Conservation (phyloP, 2,113 vertebrate genomes). For the Trichomycterus rosablanca region DNA sequence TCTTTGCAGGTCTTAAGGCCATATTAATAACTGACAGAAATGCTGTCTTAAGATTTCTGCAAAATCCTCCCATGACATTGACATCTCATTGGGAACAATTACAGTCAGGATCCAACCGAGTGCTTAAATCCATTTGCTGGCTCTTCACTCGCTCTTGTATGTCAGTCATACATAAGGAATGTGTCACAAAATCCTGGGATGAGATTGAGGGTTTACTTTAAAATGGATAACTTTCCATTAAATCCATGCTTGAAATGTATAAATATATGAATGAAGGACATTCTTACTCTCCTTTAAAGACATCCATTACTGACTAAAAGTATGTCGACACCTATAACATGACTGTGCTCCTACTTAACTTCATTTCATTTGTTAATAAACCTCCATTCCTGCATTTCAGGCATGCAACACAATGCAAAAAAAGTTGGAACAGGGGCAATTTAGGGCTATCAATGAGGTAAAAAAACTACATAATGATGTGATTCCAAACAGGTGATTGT, state of each 20-base stretch:
- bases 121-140: constrained; percentile 45
- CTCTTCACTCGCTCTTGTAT: constrained; percentile 34
- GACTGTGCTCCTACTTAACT: too few relatives aligned
- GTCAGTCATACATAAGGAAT: constrained; percentile 36
- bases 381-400: too few relatives aligned
- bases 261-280: constrained; percentile 5
- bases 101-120: constrained; percentile 37
- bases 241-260: constrained; percentile 24
- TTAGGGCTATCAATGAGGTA: too few relatives aligned
- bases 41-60: constrained; percentile 14
- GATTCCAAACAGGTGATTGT: too few relatives aligned
- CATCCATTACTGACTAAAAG: too few relatives aligned
- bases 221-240: constrained; percentile 35
- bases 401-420: too few relatives aligned
- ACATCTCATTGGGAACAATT: constrained; percentile 46
- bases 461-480: too few relatives aligned
- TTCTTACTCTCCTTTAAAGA: constrained; percentile 20
- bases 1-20: constrained; percentile 23
- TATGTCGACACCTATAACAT: too few relatives aligned
- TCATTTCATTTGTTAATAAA: too few relatives aligned
- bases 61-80: constrained; percentile 31
- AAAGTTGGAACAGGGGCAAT: too few relatives aligned
- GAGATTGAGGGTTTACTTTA: constrained; percentile 27
- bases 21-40: constrained; percentile 32
- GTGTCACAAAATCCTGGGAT: constrained; percentile 26